Evolutionary conservation across 1,140 invertebrate genomes (phyloP).

Genomic region (Anadara kagoshimensis): DNA sequence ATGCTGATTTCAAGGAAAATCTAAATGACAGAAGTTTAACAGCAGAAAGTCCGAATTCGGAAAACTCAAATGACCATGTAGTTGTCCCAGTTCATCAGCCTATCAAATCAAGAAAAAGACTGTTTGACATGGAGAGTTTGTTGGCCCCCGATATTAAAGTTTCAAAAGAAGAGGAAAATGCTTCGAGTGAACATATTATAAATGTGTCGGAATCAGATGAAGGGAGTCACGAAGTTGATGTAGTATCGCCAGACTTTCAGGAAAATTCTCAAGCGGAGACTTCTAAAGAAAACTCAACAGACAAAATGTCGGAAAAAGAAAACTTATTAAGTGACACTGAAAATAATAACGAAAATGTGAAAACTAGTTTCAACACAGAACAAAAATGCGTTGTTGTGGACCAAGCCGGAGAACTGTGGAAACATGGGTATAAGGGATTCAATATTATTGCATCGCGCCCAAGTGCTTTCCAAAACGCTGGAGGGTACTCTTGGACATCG

Average conservation of each 20-base stretch:
- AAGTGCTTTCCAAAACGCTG: constrained; percentile 24
- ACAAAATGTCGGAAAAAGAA: constrained; percentile 8
- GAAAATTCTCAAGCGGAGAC: neutral
- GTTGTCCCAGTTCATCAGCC: constrained; percentile 40
- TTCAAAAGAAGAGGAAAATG: neutral
- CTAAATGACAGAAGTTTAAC: constrained; percentile 13
- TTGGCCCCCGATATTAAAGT: constrained; percentile 80
- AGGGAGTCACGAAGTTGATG: neutral
- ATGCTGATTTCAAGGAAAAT: constrained; percentile 11
- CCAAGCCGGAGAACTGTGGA: too few relatives aligned
- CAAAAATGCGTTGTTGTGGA: too few relatives aligned
- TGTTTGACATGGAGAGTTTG: constrained; percentile 96
- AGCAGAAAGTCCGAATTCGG: neutral
- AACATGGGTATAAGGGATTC: constrained; percentile 13
- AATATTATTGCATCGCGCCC: constrained; percentile 21
- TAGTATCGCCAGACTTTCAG: constrained; percentile 5
- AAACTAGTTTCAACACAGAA: too few relatives aligned
- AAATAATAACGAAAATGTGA: neutral
- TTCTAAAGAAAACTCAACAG: neutral
- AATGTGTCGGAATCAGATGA: neutral
- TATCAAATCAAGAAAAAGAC: constrained; percentile 79
- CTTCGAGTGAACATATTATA: neutral
- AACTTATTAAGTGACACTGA: constrained; percentile 7
- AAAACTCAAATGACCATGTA: constrained; percentile 4
- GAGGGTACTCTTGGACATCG: constrained; percentile 18